Percentiles rank a stretch among this genome's conserved stretches.
These are phyloP conservation scores for Danaus chrysippus DNA, from an alignment of 2,888 invertebrate genomes.

Conservation along the genomic window DNA sequence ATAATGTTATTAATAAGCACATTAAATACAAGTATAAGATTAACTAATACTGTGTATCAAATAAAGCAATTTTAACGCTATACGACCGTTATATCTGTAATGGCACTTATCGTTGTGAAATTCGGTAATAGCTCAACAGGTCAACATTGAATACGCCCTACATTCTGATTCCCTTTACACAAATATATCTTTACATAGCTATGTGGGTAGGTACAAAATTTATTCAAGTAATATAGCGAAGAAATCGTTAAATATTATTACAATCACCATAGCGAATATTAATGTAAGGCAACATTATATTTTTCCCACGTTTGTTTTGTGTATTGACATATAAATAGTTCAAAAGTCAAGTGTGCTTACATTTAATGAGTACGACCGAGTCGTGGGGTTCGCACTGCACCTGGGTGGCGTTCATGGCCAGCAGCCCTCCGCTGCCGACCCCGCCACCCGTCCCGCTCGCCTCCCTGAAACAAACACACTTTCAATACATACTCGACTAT, in stretches of 20 bases:
- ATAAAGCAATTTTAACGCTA: neutral
- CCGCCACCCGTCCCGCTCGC: conserved; percentile 74
- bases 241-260: neutral
- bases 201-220: conserved; percentile 20
- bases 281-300: neutral
- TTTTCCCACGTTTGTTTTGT: conserved; percentile 2
- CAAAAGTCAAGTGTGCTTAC: conserved; percentile 71
- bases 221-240: conserved; percentile 14
- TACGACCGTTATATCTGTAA: neutral
- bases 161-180: conserved; percentile 18
- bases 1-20: too few species aligned
- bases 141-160: conserved; percentile 24
- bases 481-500: neutral
- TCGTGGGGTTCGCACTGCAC: conserved; percentile 85
- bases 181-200: conserved; percentile 18
- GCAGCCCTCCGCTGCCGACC: conserved; percentile 73
- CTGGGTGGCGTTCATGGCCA: conserved; percentile 79
- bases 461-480: conserved; percentile 53
- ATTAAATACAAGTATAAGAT: too few species aligned
- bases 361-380: conserved; percentile 86
- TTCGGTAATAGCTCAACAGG: conserved; percentile 16
- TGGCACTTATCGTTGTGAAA: neutral
- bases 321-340: neutral
- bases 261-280: too few species aligned
- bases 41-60: too few species aligned